Percentiles rank a stretch among this genome's conserved stretches.
These are phyloP conservation scores for Tursiops truncatus DNA, from an alignment of 2,113 vertebrate genomes.

Conservation along the genomic window DNA sequence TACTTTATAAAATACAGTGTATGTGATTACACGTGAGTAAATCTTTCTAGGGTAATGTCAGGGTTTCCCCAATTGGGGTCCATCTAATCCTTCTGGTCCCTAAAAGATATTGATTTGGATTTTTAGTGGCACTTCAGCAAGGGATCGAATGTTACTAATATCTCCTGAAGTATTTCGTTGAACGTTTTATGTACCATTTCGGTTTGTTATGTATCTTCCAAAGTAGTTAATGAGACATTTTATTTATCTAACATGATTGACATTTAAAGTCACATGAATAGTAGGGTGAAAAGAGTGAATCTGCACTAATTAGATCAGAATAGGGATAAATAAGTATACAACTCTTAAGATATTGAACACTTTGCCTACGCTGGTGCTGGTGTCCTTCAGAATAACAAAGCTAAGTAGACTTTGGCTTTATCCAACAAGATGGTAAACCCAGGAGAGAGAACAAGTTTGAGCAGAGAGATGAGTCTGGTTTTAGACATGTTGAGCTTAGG, in stretches of 20 bases:
- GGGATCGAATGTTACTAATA: not conserved
- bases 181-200: not conserved
- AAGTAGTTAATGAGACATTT: slow-evolving; percentile 1
- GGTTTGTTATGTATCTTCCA: not conserved
- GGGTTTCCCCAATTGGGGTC: not conserved
- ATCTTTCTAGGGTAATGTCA: not conserved
- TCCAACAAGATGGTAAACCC: not conserved
- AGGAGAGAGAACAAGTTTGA: not conserved
- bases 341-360: not conserved
- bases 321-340: not conserved
- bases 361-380: not conserved
- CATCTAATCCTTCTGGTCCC: not conserved
- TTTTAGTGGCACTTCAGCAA: not conserved
- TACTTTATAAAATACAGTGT: not conserved
- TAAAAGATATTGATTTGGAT: not conserved
- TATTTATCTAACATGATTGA: not conserved
- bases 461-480: not conserved
- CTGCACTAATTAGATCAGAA: not conserved
- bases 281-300: not conserved
- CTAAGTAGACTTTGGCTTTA: not conserved
- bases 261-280: not conserved
- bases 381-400: not conserved
- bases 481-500: not conserved
- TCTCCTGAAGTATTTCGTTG: slow-evolving; percentile 6
- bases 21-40: not conserved